Evolutionary conservation across 2,797 vertebrate species (phyloP), one percentile per base, ranked within the genome.

Genomic region (Hirundo rustica): DNA sequence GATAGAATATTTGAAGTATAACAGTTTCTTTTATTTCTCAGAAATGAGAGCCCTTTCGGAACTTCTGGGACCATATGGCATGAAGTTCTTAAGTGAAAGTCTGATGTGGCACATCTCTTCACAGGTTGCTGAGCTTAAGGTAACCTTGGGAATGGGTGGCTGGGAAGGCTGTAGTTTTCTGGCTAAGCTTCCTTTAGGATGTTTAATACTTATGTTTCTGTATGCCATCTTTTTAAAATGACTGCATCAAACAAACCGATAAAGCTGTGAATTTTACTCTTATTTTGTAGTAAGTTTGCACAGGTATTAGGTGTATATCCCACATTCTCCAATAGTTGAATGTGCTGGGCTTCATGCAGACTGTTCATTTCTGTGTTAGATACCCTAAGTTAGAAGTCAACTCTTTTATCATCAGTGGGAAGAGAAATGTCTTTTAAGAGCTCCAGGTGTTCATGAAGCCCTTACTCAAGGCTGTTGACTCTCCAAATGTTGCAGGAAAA

Each of bases 21-120:
- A 70, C 34, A 61, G 60, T 93, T 96, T 78, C 47, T 97, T 96
- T 95, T 93, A 7, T 85, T 97, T 94, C 68, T 95, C 97, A 99
- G 99, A 99, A 98, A 99, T 99, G 99, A 98, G 99, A 60, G 99
- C 99, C 0, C 98, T 99, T 85, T 99, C 99, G 1, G 99, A 99
- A 97, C 98, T 99, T 55, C 94, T 99, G 96, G 99, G 99, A 65
- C 99, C 99, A 4, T 99, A 99, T 51, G 99, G 99, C 27, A 99
- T 99, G 99, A 99, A 99, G 98, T 99, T 99, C 95, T 98, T 99
- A 51, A 99, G 99, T 51, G 99, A 99, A 98, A 99, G 99, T 95
- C 98, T 99, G 91, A 99, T 99, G 99, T 99, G 99, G 99, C 99
- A 99, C 97, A 99, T 99, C 96, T 99, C 99, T 25, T 99, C 99